Evolutionary conservation across 2,113 vertebrate genomes (phyloP), one percentile per base, ranked within the genome.

Genomic region (Scophthalmus maximus): DNA sequence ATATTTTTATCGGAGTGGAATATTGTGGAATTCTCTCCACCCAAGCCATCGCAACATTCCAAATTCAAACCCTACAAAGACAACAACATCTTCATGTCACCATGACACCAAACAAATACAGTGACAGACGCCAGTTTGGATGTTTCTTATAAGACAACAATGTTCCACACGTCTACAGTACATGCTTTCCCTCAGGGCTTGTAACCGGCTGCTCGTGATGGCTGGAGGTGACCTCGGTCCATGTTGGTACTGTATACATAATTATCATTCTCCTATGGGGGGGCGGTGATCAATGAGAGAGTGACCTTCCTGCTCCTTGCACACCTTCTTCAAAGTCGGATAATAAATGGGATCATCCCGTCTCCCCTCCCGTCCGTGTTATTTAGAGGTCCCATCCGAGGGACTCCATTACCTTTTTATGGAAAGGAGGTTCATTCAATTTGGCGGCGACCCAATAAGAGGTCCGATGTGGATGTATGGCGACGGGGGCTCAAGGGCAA

Each of bases 391-490:
- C 81, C n/a, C 56, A 82, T 91, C 82, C 22, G 34, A 76, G 68
- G 66, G 81, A 92, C 80, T 87, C 90, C 86, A 93, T 93, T 91
- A 93, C 62, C 67, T 81, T 88, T 92, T 93, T 91, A 93, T 91
- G 90, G 81, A 87, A 81, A 91, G 86, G 70, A 88, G 91, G 70
- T 87, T 91, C 89, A 89, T 92, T 92, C 78, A 86, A 89, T 90
- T 91, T 90, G 68, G 76, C 10, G 57, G 76, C n/a, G 66, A 76
- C 76, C 87, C 84, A 79, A 84, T 87, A 73, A 78, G 76, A 85
- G 76, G 85, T 82, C 84, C 49, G 73, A 73, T 79, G 29, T 75
- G 87, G 74, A 70, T 72, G 79, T 60, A 40, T 7, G 32, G 75
- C 12, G 25, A 65, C 3, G 47, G 68, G 68, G 71, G 61, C 81